phyloP scores from a whole-genome alignment of 2,113 vertebrate genomes.

The Nothobranchius kuhntae region DNA sequence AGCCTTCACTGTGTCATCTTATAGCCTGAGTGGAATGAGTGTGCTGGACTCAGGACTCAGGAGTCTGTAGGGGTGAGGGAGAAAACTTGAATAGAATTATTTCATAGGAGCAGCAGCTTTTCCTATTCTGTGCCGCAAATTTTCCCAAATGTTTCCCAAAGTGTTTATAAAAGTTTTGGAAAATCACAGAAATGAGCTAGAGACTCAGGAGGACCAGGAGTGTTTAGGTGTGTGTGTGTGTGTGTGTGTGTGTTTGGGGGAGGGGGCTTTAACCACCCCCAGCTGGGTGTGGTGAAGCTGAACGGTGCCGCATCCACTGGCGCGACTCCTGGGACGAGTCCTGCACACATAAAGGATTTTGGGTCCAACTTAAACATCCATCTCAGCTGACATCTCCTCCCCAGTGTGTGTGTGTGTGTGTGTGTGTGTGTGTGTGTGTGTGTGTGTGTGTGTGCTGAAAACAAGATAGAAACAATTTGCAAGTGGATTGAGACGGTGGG shows the following conservation, averaged over 20 bases:
- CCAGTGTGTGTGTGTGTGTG: slow-evolving; percentile 29
- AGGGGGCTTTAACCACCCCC: slow-evolving; percentile 37
- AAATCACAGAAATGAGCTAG: not conserved
- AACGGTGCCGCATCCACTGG: slow-evolving; percentile 67
- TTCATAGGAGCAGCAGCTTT: too few species aligned
- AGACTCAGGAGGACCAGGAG: slow-evolving; percentile 2
- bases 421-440: slow-evolving; percentile 6
- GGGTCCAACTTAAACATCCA: slow-evolving; percentile 67
- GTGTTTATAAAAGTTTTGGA: too few species aligned
- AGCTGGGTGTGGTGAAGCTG: slow-evolving; percentile 62
- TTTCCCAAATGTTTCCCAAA: too few species aligned
- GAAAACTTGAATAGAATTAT: too few species aligned
- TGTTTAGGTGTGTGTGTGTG: not conserved
- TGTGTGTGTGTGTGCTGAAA: slow-evolving; percentile 11
- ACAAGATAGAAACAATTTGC: slow-evolving; percentile 5
- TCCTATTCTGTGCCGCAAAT: too few species aligned
- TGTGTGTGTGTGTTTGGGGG: slow-evolving; percentile 5
- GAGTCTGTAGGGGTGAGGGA: too few species aligned
- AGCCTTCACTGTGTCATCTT: too few species aligned
- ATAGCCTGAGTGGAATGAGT: too few species aligned
- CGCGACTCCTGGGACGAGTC: slow-evolving; percentile 42
- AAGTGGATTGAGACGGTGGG: slow-evolving; percentile 30
- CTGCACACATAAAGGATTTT: slow-evolving; percentile 24
- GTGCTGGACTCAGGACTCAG: too few species aligned
- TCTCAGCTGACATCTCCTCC: slow-evolving; percentile 69